A percentile compares a stretch with the other conserved stretches of the same genome.
phyloP scores from a whole-genome alignment of 2,113 vertebrate species.

The Zosterops hypoxanthus region DNA sequence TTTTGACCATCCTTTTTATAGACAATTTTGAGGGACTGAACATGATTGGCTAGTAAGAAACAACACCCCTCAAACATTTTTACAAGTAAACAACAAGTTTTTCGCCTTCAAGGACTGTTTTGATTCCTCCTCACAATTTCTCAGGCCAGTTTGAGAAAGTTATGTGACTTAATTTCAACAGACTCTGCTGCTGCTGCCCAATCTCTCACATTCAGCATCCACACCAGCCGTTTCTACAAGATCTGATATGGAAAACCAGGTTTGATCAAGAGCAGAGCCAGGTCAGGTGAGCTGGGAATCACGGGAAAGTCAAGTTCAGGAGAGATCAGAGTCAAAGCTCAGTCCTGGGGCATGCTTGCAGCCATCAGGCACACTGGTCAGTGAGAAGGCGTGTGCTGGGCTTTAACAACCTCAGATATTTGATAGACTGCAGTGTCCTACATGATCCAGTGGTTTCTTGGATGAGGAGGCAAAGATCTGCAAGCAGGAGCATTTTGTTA shows the following conservation, averaged over 20 bases:
- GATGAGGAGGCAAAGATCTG: not conserved
- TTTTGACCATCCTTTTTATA: too few relatives aligned
- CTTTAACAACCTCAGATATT: not conserved
- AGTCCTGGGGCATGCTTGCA: not conserved
- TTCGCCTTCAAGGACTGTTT: too few relatives aligned
- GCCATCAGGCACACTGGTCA: not conserved
- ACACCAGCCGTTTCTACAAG: not conserved
- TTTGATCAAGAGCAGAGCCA: not conserved
- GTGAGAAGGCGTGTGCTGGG: accelerated
- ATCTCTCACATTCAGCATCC: too few relatives aligned
- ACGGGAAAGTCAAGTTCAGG: not conserved
- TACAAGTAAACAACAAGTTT: too few relatives aligned
- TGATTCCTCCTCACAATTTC: too few relatives aligned
- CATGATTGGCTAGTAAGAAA: too few relatives aligned
- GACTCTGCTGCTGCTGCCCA: too few relatives aligned
- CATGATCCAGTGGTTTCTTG: accelerated
- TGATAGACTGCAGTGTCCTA: not conserved
- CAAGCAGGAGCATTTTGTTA: not conserved
- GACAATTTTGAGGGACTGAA: too few relatives aligned
- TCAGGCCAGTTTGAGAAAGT: too few relatives aligned
- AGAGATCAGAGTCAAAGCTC: not conserved
- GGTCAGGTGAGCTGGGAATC: not conserved
- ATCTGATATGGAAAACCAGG: not conserved
- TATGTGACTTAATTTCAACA: too few relatives aligned
- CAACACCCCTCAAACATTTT: too few relatives aligned